Base-by-base conservation (phyloP, 2,888 invertebrate species). In the Drepana falcataria region DNA sequence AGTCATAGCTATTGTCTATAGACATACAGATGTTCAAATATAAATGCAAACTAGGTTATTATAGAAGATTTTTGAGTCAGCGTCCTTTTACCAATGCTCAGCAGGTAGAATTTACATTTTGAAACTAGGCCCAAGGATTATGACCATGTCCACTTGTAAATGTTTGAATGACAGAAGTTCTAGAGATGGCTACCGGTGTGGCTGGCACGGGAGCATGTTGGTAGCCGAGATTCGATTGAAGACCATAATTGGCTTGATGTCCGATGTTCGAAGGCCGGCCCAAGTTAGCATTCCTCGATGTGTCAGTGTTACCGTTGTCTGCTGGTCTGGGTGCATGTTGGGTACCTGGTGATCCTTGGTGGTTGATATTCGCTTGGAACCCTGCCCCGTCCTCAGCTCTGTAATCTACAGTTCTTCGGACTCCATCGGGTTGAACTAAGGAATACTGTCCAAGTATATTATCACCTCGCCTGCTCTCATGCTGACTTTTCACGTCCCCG, bases 401-500 rank as follows among this genome's bases (percentile, higher is more conserved):
- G 69, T 93, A 93, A 55, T 92, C 92, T 1, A 93, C 93, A 3
- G 84, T 91, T 63, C 93, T 87, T 59, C 83, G 79, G 1, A 91
- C 69, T 4, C 93, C 93, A 74, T 93, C 93, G 55, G 93, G 88
- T 60, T 93, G 92, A 1, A 87, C 67, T 33, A 93, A 70, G 1
- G 92, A 89, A 71, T 93, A 93, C 59, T 92, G 91, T 40, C 93
- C 93, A 35, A 88, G 77, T 0, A 93, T 92, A 2, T 83, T 81
- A 55, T 92, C 92, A 1, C 92, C 92, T 60, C 83, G 78, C 48
- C 92, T 80, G 55, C 79, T 84, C 66, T 93, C 93, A 0, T 87
- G 86, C 61, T 92, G 93, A 61, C 81, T 91, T 63, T 93, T 93
- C 48, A 87, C 75, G 63, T 93, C 93, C 21, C 93, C 92, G 0